Evolutionary conservation across 2,797 vertebrate genomes (phyloP).

Genomic region (Zonotrichia albicollis): DNA sequence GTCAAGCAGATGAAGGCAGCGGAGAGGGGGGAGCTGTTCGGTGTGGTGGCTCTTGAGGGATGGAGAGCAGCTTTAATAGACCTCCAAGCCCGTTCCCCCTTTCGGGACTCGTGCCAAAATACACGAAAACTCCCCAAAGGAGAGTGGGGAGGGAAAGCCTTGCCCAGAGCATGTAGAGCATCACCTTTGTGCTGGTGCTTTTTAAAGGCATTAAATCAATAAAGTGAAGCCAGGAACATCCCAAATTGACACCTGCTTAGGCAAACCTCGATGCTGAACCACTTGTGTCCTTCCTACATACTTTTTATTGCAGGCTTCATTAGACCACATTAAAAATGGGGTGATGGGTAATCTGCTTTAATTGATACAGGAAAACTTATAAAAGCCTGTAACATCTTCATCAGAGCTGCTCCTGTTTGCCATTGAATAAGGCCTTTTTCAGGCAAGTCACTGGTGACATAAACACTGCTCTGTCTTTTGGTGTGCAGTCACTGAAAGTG

Average conservation of each 20-base stretch:
- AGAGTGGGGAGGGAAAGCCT: background rate
- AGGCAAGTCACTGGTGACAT: background rate
- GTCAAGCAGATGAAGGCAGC: slow-evolving; percentile 11
- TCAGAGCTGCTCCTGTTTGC: background rate
- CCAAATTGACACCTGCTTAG: background rate
- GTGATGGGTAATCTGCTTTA: background rate
- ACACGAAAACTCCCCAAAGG: background rate
- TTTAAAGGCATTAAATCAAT: background rate
- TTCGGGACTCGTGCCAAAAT: slow-evolving; percentile 18
- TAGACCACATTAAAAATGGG: background rate
- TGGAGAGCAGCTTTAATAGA: background rate
- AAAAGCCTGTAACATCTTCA: background rate
- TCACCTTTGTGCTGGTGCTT: background rate
- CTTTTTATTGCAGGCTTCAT: background rate
- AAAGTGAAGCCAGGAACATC: background rate
- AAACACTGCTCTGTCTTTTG: background rate
- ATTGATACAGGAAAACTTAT: background rate
- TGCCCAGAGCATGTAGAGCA: background rate
- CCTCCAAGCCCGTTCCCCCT: background rate
- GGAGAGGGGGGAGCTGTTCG: slow-evolving; percentile 8
- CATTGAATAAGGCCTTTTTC: slow-evolving; percentile 4
- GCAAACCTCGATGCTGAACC: background rate
- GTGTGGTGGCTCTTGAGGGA: background rate
- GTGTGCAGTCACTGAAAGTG: background rate
- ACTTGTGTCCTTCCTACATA: background rate